Evolutionary conservation across 2,888 invertebrate species (phyloP).

Genomic region (Pilophorus perplexus): DNA sequence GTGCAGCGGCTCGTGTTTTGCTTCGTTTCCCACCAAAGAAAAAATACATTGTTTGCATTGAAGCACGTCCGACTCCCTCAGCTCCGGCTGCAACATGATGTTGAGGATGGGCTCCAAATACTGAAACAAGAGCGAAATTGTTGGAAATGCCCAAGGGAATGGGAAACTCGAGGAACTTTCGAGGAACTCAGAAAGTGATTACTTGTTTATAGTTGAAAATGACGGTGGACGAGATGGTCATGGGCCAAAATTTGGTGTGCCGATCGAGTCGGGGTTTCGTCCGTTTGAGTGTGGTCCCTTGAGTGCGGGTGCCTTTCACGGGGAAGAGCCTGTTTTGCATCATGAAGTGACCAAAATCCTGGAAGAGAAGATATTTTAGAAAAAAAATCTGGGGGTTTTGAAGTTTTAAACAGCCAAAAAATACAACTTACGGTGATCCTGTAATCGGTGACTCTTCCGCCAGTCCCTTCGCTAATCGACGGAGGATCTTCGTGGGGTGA

Average conservation of each 20-base stretch:
- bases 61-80: conserved; percentile 81
- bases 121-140: conserved; percentile 53
- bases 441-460: conserved; percentile 92
- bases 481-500: conserved; percentile 92
- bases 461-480: conserved; percentile 90
- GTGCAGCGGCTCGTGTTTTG: conserved; percentile 72
- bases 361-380: conserved; percentile 34
- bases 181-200: conserved; percentile 25
- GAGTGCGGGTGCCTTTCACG: conserved; percentile 52
- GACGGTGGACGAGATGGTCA: conserved; percentile 83
- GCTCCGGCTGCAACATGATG: conserved; percentile 74
- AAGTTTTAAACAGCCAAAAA: too few species aligned
- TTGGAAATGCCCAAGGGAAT: conserved; percentile 17
- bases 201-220: conserved; percentile 79
- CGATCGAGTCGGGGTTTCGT: conserved; percentile 69
- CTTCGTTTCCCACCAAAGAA: conserved; percentile 74
- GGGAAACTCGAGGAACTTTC: neutral
- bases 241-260: conserved; percentile 82
- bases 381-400: conserved; percentile 32
- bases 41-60: conserved; percentile 83
- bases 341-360: conserved; percentile 85
- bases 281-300: conserved; percentile 55
- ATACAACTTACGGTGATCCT: conserved; percentile 60
- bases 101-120: conserved; percentile 77
- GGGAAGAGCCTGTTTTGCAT: conserved; percentile 79